phyloP scores from a whole-genome alignment of 1,140 invertebrate genomes.

The Eriosoma lanigerum region DNA sequence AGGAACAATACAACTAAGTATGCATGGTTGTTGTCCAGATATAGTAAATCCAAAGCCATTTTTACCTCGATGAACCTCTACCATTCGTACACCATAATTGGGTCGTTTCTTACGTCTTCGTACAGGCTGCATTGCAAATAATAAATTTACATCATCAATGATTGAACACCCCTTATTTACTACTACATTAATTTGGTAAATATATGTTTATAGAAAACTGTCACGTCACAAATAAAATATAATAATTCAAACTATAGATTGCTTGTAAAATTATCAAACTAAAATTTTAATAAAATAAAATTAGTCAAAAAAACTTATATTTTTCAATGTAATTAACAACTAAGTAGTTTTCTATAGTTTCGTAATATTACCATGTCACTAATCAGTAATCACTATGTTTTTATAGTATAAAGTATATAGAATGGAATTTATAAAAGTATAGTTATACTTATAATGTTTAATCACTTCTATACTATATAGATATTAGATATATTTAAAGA shows the following conservation, averaged over 20 bases:
- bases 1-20: conserved; percentile 82
- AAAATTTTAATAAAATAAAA: too few relatives aligned
- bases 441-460: not conserved
- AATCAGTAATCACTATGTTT: too few relatives aligned
- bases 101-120: conserved; percentile 77
- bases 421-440: conserved; percentile 26
- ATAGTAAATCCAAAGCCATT: conserved; percentile 91
- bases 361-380: too few relatives aligned
- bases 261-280: not conserved
- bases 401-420: too few relatives aligned
- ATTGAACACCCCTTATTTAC: not conserved
- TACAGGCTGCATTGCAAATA: conserved; percentile 66
- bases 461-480: too few relatives aligned
- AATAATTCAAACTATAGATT: not conserved
- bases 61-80: conserved; percentile 79
- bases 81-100: conserved; percentile 77
- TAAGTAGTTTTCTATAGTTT: too few relatives aligned
- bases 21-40: conserved; percentile 88
- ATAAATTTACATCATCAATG: conserved; percentile 35
- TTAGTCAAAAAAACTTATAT: too few relatives aligned
- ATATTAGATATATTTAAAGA: not conserved
- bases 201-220: not conserved
- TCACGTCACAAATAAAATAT: not conserved
- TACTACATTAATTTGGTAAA: not conserved
- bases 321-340: too few relatives aligned